These are phyloP conservation scores for Reinhardtius hippoglossoides DNA, from an alignment of 2,113 vertebrate species.

Conservation along the genomic window DNA sequence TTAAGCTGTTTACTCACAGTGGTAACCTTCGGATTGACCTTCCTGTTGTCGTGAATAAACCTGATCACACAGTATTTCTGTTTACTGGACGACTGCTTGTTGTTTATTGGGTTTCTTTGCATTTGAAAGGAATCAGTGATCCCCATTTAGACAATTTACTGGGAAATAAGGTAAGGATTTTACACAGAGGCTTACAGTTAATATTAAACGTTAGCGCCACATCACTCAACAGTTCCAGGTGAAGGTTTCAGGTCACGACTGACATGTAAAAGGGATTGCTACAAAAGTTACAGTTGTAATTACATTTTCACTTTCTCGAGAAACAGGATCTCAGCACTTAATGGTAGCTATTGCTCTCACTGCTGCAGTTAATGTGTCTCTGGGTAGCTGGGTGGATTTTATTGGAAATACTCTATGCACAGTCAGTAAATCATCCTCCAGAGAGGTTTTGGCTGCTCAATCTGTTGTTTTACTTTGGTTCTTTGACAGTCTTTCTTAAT, in stretches of 20 bases:
- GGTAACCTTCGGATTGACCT: conserved; percentile 14
- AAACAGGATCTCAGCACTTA: too few species aligned
- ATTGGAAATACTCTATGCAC: background rate
- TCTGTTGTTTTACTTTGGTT: background rate
- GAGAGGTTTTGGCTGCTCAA: background rate
- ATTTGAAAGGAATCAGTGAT: background rate
- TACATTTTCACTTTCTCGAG: too few species aligned
- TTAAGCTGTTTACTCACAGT: conserved; percentile 39
- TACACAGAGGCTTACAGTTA: too few species aligned
- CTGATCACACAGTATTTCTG: conserved; percentile 5
- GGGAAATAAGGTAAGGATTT: background rate
- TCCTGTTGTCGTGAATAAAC: conserved; percentile 20
- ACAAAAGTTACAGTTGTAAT: too few species aligned
- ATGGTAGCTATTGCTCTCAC: too few species aligned
- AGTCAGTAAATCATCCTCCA: background rate
- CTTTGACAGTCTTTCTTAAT: background rate
- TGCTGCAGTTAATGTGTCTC: background rate
- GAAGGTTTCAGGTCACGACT: too few species aligned
- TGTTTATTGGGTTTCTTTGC: too few species aligned
- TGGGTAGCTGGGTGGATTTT: background rate
- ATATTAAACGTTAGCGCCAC: too few species aligned
- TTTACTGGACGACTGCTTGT: background rate
- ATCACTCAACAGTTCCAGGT: too few species aligned
- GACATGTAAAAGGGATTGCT: too few species aligned
- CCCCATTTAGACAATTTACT: background rate